Percentiles rank a stretch among this genome's conserved stretches.
phyloP scores from a whole-genome alignment of 2,888 invertebrate genomes.

The Ctena decussata region DNA sequence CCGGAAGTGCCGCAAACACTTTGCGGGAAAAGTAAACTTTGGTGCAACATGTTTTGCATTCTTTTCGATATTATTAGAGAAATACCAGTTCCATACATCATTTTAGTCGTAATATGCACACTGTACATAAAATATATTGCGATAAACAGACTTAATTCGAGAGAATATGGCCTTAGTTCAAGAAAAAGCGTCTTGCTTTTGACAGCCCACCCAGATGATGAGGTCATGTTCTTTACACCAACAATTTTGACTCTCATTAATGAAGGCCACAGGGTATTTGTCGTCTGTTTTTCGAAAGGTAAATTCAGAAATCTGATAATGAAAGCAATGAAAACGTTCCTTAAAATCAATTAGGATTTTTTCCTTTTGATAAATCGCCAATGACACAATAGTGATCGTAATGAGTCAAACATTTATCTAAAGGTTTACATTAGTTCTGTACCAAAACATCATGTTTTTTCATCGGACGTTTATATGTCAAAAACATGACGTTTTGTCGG shows the following conservation, averaged over 20 bases:
- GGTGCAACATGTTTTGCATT: background rate
- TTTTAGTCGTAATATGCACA: slow-evolving; percentile 38
- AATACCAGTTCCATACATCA: slow-evolving; percentile 1
- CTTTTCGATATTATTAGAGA: background rate
- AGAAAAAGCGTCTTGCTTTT: slow-evolving; percentile 90
- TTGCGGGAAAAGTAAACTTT: background rate
- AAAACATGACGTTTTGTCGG: no score
- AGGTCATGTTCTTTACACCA: slow-evolving; percentile 99
- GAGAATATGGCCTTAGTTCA: slow-evolving; percentile 17
- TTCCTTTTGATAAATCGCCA: no score
- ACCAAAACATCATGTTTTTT: no score
- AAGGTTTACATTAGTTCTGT: no score
- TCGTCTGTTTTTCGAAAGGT: slow-evolving; percentile 93
- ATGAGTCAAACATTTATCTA: no score
- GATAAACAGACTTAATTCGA: slow-evolving; percentile 38
- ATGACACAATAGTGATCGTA: no score
- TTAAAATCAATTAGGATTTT: no score
- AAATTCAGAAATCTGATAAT: no score
- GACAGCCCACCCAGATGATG: slow-evolving; percentile 99
- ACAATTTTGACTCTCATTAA: slow-evolving; percentile 85
- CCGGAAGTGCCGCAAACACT: slow-evolving; percentile 1
- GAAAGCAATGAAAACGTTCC: no score
- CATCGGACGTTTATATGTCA: no score
- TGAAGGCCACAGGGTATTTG: slow-evolving; percentile 91
- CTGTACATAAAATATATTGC: slow-evolving; percentile 47